Percentiles rank a stretch among this genome's conserved stretches.
Conservation (phyloP, 2,113 vertebrate species). For the Pseudonaja textilis region DNA sequence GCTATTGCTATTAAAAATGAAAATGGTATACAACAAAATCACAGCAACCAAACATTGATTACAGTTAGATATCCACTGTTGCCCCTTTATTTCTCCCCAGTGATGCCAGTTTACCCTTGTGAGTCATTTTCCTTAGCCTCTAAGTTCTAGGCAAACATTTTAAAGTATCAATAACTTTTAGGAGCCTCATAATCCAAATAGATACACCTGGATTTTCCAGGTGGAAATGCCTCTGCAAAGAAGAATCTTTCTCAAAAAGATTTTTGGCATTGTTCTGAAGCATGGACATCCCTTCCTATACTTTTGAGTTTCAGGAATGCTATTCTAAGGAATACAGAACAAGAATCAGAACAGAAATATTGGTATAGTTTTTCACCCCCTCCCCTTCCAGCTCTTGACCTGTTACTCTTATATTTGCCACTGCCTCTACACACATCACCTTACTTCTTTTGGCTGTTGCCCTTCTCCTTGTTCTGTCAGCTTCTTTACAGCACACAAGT, state of each 20-base stretch:
- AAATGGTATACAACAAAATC: not conserved
- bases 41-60: not conserved
- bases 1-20: not conserved
- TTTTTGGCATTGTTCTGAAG: not conserved
- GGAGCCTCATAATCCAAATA: not conserved
- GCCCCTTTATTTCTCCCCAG: not conserved
- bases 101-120: no score
- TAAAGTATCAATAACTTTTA: not conserved
- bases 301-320: not conserved
- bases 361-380: not conserved
- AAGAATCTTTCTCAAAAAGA: not conserved
- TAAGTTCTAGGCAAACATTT: not conserved
- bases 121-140: not conserved
- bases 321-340: not conserved
- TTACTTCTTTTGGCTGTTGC: not conserved
- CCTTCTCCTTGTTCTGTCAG: not conserved
- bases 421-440: not conserved
- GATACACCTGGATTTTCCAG: not conserved
- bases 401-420: not conserved
- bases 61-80: not conserved
- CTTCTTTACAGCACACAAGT: accelerated
- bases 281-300: not conserved
- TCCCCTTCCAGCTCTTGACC: not conserved
- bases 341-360: not conserved
- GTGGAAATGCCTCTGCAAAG: not conserved